These are phyloP conservation scores for Isoperla grammatica DNA, from an alignment of 2,888 invertebrate species.

Conservation along the genomic window DNA sequence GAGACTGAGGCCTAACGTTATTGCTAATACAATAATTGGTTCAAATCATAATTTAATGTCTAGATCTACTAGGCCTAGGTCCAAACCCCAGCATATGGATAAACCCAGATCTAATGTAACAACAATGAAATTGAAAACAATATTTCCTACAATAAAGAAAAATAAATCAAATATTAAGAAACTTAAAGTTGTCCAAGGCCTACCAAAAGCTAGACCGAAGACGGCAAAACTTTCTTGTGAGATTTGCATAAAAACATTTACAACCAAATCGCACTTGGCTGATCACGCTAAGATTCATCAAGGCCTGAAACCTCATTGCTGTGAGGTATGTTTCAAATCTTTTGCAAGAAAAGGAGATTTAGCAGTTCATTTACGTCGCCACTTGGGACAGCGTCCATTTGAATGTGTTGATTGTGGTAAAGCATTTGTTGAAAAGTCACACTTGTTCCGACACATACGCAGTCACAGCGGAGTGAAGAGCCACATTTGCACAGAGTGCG, in stretches of 20 bases:
- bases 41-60: no score
- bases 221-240: not conserved
- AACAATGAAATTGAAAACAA: not conserved
- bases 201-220: not conserved
- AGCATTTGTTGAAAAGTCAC: constrained; percentile 26
- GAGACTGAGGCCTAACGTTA: not conserved
- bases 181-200: not conserved
- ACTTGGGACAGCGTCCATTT: constrained; percentile 52
- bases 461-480: constrained; percentile 57
- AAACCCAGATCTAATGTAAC: not conserved
- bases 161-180: not conserved
- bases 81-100: no score
- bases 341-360: constrained; percentile 20
- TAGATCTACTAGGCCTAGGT: no score
- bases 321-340: constrained; percentile 37
- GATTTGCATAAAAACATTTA: constrained; percentile 18
- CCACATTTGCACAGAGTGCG: constrained; percentile 53
- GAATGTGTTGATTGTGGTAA: constrained; percentile 48
- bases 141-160: not conserved
- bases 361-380: constrained; percentile 35
- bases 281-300: constrained; percentile 39
- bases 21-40: not conserved
- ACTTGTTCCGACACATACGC: constrained; percentile 23
- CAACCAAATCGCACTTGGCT: constrained; percentile 32
- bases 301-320: constrained; percentile 39